phyloP scores from a whole-genome alignment of 2,888 invertebrate species.

The Drosophila meridiana region DNA sequence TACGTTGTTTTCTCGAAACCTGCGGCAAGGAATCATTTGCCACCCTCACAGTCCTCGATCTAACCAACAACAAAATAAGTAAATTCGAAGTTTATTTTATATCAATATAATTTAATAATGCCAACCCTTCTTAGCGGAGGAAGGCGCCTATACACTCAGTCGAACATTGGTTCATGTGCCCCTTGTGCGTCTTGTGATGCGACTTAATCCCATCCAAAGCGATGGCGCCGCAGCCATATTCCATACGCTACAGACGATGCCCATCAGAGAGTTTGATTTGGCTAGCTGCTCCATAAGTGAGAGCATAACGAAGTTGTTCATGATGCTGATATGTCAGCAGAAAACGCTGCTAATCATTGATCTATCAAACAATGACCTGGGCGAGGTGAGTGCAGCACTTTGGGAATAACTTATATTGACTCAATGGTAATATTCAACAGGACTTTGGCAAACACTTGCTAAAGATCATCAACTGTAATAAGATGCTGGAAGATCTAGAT shows the following conservation, averaged over 20 bases:
- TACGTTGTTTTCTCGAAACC: constrained; percentile 79
- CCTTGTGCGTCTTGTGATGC: constrained; percentile 76
- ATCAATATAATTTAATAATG: neutral
- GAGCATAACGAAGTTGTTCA: constrained; percentile 79
- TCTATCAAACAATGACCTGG: constrained; percentile 81
- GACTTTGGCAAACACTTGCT: constrained; percentile 81
- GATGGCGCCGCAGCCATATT: constrained; percentile 84
- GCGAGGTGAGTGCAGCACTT: constrained; percentile 65
- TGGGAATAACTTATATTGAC: rapidly evolving
- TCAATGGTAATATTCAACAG: constrained; percentile 40
- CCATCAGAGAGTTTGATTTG: constrained; percentile 78
- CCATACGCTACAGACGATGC: constrained; percentile 70
- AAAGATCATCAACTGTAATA: constrained; percentile 82
- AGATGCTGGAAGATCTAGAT: constrained; percentile 75
- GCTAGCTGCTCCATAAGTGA: constrained; percentile 80
- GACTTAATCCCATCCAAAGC: constrained; percentile 84
- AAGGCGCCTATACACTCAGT: constrained; percentile 82
- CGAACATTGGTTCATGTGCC: constrained; percentile 73
- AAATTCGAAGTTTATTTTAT: constrained; percentile 19
- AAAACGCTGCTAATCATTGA: constrained; percentile 74
- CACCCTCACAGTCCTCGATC: constrained; percentile 75
- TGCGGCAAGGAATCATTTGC: constrained; percentile 82
- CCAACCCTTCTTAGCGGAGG: constrained; percentile 68
- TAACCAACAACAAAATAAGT: constrained; percentile 84
- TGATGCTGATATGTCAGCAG: constrained; percentile 82